These are phyloP conservation scores for Turnix velox DNA, from an alignment of 2,113 vertebrate species.

Conservation along the genomic window DNA sequence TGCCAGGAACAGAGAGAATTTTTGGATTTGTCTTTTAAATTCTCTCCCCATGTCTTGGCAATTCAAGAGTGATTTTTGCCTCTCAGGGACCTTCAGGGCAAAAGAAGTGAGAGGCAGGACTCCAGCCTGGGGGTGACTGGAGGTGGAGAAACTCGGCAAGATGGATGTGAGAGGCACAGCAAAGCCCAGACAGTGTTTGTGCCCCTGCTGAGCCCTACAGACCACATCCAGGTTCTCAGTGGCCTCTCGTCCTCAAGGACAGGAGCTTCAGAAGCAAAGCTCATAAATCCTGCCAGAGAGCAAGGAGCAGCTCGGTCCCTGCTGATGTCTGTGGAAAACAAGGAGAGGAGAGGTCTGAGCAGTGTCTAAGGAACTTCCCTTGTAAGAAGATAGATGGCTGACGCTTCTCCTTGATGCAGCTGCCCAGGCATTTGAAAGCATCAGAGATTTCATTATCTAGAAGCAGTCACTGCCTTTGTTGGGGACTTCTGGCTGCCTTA, in stretches of 20 bases:
- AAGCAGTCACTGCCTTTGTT: not conserved
- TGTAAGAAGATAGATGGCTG: not conserved
- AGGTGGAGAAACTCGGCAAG: not conserved
- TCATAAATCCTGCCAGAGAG: not conserved
- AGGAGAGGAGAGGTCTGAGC: not conserved
- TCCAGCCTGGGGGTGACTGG: not conserved
- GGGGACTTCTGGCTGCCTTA: not conserved
- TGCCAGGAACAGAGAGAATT: not conserved
- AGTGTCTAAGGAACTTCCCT: not conserved
- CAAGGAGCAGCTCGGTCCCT: not conserved
- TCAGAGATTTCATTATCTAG: not conserved
- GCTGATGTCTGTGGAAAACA: not conserved
- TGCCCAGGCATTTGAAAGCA: conserved; percentile 11
- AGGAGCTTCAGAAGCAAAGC: not conserved
- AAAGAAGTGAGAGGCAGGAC: not conserved
- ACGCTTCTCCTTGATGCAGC: not conserved
- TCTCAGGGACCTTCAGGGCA: not conserved
- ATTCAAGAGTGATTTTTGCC: not conserved
- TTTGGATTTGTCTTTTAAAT: not conserved
- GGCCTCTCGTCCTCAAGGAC: not conserved
- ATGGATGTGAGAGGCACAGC: not conserved
- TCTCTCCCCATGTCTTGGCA: not conserved
- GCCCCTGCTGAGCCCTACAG: not conserved
- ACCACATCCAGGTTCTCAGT: not conserved
- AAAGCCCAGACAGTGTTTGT: rapidly evolving